phyloP scores from a whole-genome alignment of 2,113 vertebrate species.

The Micronycteris hirsuta region DNA sequence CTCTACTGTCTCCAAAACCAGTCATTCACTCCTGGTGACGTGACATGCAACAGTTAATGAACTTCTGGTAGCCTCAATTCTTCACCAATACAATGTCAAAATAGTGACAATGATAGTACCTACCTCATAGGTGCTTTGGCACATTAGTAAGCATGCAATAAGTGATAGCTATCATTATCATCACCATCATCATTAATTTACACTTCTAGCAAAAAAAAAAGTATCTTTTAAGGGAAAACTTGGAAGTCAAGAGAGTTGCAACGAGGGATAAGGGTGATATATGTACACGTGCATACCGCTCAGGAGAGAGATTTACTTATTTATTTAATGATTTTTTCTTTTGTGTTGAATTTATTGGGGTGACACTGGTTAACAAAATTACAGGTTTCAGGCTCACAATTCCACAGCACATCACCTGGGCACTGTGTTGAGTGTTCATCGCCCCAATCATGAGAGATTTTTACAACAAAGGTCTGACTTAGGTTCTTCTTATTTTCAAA shows the following conservation, averaged over 20 bases:
- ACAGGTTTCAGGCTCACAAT: no score
- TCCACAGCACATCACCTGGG: no score
- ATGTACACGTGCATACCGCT: background rate
- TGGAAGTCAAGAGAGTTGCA: background rate
- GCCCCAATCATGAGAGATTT: background rate
- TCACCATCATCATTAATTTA: background rate
- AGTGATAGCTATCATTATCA: background rate
- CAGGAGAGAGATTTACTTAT: background rate
- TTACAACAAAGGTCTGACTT: background rate
- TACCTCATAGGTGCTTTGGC: background rate
- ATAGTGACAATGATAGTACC: background rate
- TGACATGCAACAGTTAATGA: background rate
- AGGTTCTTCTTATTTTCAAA: conserved; percentile 13
- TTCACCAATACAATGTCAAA: background rate
- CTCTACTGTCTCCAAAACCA: background rate
- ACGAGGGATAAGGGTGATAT: background rate
- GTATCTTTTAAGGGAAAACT: background rate
- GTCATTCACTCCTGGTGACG: conserved; percentile 17
- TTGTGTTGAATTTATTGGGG: no score
- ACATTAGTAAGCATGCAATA: background rate
- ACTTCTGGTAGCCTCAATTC: background rate
- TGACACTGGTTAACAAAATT: no score
- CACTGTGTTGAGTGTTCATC: no score
- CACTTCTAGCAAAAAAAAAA: background rate
- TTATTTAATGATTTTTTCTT: no score